Evolutionary conservation across 2,797 vertebrate species (phyloP).

Genomic region (Glossophaga mutica): DNA sequence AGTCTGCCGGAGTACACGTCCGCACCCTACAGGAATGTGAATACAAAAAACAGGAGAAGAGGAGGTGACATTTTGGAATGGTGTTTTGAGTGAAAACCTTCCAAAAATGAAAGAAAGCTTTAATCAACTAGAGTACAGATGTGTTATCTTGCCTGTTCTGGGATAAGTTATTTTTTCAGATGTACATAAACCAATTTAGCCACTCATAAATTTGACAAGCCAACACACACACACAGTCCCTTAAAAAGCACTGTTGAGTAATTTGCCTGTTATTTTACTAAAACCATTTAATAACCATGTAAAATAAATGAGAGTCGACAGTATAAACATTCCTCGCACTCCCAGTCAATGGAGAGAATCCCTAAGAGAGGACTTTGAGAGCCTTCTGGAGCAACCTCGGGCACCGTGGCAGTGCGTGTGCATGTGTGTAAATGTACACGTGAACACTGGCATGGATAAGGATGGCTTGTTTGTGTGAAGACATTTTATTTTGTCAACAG

Average conservation of each 20-base stretch:
- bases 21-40: not conserved
- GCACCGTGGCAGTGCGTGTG: fast-evolving
- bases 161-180: slow-evolving; percentile 28
- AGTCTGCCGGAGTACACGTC: fast-evolving
- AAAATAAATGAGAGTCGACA: not conserved
- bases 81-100: slow-evolving; percentile 2
- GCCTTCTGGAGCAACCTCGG: not conserved
- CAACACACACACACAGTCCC: slow-evolving; percentile 8
- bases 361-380: not conserved
- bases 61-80: not conserved
- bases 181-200: slow-evolving; percentile 8
- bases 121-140: slow-evolving; percentile 34
- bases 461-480: not conserved
- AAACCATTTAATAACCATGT: slow-evolving; percentile 28
- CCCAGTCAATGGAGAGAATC: not conserved
- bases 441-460: not conserved
- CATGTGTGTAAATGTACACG: not conserved
- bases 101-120: slow-evolving; percentile 40
- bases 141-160: slow-evolving; percentile 1
- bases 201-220: slow-evolving; percentile 48
- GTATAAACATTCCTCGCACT: not conserved
- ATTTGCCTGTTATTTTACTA: slow-evolving; percentile 34
- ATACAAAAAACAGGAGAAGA: not conserved
- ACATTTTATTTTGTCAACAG: slow-evolving; percentile 1
- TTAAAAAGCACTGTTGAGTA: slow-evolving; percentile 46